Evolutionary conservation across 2,113 vertebrate species (phyloP).

Genomic region (Malurus cyaneus): DNA sequence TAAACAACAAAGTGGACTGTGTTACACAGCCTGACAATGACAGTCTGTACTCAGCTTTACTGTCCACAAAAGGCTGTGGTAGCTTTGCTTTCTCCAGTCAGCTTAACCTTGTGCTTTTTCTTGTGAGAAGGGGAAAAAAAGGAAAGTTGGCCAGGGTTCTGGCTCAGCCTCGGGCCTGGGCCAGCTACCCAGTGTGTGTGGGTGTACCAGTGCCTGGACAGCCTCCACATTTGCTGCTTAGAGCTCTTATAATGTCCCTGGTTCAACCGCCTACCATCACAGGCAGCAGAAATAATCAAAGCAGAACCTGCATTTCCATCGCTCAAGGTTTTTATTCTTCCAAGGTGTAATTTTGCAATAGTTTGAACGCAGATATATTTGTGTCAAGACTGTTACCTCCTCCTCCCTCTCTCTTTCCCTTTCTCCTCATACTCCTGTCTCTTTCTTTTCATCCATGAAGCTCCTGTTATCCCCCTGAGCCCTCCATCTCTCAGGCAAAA

Average conservation of each 20-base stretch:
- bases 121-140: background rate
- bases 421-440: background rate
- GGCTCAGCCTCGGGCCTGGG: background rate
- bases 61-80: background rate
- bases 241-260: background rate
- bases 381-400: background rate
- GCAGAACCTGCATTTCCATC: background rate
- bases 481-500: background rate
- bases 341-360: background rate
- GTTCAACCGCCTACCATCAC: background rate
- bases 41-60: background rate
- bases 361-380: background rate
- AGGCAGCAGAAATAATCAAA: background rate
- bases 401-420: background rate
- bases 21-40: slow-evolving; percentile 41
- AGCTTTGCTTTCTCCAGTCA: slow-evolving; percentile 15
- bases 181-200: background rate
- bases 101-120: background rate
- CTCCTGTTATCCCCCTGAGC: background rate
- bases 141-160: background rate
- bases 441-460: background rate
- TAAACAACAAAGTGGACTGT: slow-evolving; percentile 45
- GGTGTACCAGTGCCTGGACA: background rate
- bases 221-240: background rate
- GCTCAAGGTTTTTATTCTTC: background rate